Evolutionary conservation across 92 coral and sea anemone genomes (phyloP), one percentile per base, ranked within the genome.

Genomic region (Porites lobata): DNA sequence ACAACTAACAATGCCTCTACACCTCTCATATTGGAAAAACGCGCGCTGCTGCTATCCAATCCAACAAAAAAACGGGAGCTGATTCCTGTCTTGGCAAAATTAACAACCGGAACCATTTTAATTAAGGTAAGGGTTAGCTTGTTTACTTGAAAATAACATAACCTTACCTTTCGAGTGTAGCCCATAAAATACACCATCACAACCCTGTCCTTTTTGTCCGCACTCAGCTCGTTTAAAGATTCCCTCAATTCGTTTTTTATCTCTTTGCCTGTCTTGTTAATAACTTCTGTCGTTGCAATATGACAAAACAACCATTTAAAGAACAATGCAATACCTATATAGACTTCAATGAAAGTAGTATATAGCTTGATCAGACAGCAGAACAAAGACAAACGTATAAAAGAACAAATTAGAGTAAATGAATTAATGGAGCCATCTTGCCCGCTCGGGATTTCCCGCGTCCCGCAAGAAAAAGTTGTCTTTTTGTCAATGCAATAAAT

Each of bases 121-220:
- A 38, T 38, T 38, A 38, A 38, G 43, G 43, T 38, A 38, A 38
- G 43, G 43, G 43, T 15, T 57, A 10, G 4, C 17, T 57, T 57
- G 17, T 57, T 57, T 57, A 10, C 17, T 57, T 57, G 12, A 10
- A 10, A 11, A 10, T 57, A 2, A 19, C 1, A 1, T 11, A 6
- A 1, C 8, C 59, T 68, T 71, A 94, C 97, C 92, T 83, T 81
- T 47, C 74, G 20, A 17, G 90, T 90, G 58, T 75, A 81, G 12
- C 98, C 98, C 68, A 95, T 89, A 79, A 91, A 95, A 81, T 93
- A 91, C 9, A 95, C 70, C 98, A 95, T 89, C 19, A 95, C 94
- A 11, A 79, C 51, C 56, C 59, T 89, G 73, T 61, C 32, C 8
- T 70, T 43, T 54, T 87, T 72, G 20, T 79, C 87, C 14, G 15